These are phyloP conservation scores for Psittacula cyanocephala DNA, from an alignment of 2,113 vertebrate genomes.

Conservation along the genomic window DNA sequence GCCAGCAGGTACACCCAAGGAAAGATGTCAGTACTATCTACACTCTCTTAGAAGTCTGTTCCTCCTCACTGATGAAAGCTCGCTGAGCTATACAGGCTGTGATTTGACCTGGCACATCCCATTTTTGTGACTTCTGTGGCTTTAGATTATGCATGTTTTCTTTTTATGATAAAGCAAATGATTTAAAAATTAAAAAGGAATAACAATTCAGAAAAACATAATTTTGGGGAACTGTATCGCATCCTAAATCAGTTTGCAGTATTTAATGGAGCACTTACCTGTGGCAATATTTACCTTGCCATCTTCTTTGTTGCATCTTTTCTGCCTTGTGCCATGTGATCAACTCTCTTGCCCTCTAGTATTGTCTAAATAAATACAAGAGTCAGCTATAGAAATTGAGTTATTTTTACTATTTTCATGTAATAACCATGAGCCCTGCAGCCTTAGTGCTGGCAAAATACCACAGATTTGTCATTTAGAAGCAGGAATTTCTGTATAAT, in stretches of 20 bases:
- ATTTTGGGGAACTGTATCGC: background rate
- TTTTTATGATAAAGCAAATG: background rate
- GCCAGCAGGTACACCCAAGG: background rate
- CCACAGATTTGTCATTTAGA: slow-evolving; percentile 46
- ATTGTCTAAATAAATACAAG: slow-evolving; percentile 43
- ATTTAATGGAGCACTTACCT: background rate
- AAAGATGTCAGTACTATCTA: background rate
- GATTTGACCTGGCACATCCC: background rate
- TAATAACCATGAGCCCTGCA: slow-evolving; percentile 54
- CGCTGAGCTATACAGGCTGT: background rate
- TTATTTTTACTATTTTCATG: slow-evolving; percentile 64
- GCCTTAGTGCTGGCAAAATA: slow-evolving; percentile 43
- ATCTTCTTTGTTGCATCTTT: background rate
- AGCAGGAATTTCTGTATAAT: slow-evolving; percentile 32
- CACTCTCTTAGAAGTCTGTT: background rate
- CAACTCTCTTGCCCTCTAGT: background rate
- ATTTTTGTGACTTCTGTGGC: background rate
- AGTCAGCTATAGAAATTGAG: slow-evolving; percentile 46
- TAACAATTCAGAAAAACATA: background rate
- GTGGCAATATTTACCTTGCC: background rate
- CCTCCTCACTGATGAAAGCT: background rate
- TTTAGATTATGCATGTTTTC: background rate
- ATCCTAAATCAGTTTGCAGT: background rate
- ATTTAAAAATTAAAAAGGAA: background rate
- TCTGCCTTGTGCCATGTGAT: background rate